These are phyloP conservation scores for Copsychus sechellarum DNA, from an alignment of 2,113 vertebrate species.

Conservation along the genomic window DNA sequence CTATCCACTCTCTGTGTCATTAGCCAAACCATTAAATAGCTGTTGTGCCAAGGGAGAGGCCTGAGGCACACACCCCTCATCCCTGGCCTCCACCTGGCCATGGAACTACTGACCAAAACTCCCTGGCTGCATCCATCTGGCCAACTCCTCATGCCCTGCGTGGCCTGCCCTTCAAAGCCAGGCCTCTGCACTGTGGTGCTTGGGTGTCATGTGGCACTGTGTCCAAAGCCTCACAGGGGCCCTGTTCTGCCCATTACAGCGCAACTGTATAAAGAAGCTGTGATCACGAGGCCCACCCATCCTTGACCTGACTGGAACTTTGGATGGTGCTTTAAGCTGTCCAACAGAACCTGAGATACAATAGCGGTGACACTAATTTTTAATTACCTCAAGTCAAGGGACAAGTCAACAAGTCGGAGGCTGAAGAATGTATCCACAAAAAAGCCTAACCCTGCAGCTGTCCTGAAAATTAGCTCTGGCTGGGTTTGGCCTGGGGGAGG, in stretches of 20 bases:
- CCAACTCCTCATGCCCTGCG: accelerated
- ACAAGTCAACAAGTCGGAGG: neutral
- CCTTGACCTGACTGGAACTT: neutral
- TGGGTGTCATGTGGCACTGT: too few species aligned
- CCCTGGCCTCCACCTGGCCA: neutral
- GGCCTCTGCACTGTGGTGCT: neutral
- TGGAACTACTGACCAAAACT: too few species aligned
- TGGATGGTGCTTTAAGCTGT: neutral
- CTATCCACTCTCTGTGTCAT: neutral
- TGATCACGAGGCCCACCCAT: accelerated
- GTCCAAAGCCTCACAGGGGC: neutral
- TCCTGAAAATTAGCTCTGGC: neutral
- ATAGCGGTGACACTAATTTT: neutral
- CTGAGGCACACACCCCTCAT: neutral
- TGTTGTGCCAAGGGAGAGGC: neutral
- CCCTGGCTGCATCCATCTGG: too few species aligned
- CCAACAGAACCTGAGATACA: neutral
- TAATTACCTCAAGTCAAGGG: neutral
- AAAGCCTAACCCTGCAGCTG: neutral
- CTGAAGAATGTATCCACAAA: neutral
- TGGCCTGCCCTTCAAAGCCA: neutral
- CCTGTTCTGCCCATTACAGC: neutral
- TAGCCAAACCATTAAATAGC: neutral
- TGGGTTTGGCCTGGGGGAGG: neutral
- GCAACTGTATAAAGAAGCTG: neutral